Conservation (phyloP, 2,888 invertebrate species). For the Drosophila multiciliata region DNA sequence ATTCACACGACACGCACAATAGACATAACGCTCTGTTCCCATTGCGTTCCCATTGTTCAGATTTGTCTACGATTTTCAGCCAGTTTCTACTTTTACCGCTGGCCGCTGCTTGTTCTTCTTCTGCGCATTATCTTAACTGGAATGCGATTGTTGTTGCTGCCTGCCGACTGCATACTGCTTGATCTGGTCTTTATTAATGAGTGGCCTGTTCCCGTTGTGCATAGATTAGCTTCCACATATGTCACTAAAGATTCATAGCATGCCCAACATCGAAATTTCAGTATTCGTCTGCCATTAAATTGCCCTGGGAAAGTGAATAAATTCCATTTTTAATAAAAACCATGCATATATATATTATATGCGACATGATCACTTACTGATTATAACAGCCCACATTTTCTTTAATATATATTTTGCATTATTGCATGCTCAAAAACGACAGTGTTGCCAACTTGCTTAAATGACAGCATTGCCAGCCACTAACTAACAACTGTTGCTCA, state of each 20-base stretch:
- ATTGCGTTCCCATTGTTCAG: slow-evolving; percentile 14
- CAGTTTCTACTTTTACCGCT: neutral
- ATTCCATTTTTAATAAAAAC: neutral
- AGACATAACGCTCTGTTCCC: slow-evolving; percentile 19
- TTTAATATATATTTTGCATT: too few relatives aligned
- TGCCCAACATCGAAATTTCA: too few relatives aligned
- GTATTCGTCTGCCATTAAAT: too few relatives aligned
- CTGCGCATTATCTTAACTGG: neutral
- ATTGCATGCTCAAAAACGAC: neutral
- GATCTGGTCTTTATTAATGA: neutral
- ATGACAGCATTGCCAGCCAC: neutral
- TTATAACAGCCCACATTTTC: neutral
- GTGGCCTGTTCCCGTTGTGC: neutral
- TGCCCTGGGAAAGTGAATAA: too few relatives aligned
- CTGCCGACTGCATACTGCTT: neutral
- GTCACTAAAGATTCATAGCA: neutral
- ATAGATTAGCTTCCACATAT: neutral
- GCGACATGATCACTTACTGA: neutral
- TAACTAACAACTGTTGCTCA: neutral
- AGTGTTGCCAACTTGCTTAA: neutral
- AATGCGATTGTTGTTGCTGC: neutral
- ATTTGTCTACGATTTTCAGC: neutral
- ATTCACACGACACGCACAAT: slow-evolving; percentile 47
- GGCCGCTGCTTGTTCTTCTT: neutral
- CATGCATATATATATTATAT: neutral